Evolutionary conservation across 92 coral and sea anemone species (phyloP).

Genomic region (Ricordea florida): DNA sequence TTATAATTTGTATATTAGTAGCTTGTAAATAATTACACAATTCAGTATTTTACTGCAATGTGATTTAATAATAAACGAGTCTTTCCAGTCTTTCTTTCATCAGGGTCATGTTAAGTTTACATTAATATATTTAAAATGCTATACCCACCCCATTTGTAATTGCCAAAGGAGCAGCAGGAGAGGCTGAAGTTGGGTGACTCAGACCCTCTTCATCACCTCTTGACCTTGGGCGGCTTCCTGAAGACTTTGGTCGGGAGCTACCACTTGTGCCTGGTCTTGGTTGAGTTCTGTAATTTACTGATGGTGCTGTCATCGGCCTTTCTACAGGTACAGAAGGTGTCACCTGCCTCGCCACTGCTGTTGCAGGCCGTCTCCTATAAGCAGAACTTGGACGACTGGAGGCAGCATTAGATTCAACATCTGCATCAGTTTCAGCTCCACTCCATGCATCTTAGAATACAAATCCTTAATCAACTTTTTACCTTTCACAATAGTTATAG

Average conservation of each 20-base stretch:
- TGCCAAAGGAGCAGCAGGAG: constrained; percentile 40
- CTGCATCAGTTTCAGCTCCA: constrained; percentile 76
- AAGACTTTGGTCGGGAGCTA: constrained; percentile 32
- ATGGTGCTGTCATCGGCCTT: constrained; percentile 81
- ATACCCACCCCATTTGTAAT: constrained; percentile 78
- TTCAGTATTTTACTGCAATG: too few species aligned
- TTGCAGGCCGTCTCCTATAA: constrained; percentile 71
- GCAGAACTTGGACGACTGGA: constrained; percentile 92
- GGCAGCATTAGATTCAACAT: constrained; percentile 88
- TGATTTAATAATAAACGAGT: too few species aligned
- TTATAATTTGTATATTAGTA: too few species aligned
- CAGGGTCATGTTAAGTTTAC: background rate
- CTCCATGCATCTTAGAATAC: constrained; percentile 88
- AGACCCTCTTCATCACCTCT: constrained; percentile 14
- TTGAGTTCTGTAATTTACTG: constrained; percentile 9
- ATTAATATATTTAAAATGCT: background rate
- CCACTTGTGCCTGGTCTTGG: constrained; percentile 30
- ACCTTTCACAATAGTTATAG: background rate
- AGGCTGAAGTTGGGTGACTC: constrained; percentile 14
- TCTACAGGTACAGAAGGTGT: constrained; percentile 15
- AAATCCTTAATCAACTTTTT: too few species aligned
- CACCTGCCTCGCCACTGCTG: constrained; percentile 53
- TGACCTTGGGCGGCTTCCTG: constrained; percentile 35
- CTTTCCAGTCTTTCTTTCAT: too few species aligned
- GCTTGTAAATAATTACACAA: too few species aligned